A percentile compares a stretch with the other conserved stretches of the same genome.
phyloP scores from a whole-genome alignment of 2,797 vertebrate species.

The Leucoraja ocellata region DNA sequence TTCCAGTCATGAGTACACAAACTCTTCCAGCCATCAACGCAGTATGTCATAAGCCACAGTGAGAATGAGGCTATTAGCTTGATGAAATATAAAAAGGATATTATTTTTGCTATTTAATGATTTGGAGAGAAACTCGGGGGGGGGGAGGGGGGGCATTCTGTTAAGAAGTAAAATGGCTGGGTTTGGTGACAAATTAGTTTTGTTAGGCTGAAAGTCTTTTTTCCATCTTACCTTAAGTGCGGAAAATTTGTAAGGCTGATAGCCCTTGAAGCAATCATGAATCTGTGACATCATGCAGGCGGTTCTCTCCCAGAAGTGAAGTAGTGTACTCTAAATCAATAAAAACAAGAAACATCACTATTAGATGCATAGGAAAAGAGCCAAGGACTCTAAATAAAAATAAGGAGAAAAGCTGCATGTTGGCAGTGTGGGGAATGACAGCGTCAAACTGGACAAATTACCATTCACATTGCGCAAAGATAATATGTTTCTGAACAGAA shows the following conservation, averaged over 20 bases:
- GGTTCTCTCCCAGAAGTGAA: slow-evolving; percentile 76
- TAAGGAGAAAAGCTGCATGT: not conserved
- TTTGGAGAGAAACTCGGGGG: not conserved
- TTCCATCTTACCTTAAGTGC: slow-evolving; percentile 60
- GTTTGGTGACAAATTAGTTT: not conserved
- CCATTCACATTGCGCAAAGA: not conserved
- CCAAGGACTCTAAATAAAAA: not conserved
- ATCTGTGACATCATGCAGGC: slow-evolving; percentile 64
- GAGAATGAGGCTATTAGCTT: not conserved
- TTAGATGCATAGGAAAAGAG: not conserved
- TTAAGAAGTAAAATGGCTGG: not conserved
- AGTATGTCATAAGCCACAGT: not conserved
- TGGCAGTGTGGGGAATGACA: not conserved
- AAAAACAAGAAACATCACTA: slow-evolving; percentile 31
- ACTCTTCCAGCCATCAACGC: not conserved
- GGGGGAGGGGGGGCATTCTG: not conserved
- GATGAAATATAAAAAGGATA: not conserved
- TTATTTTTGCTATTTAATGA: not conserved
- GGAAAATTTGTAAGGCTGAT: slow-evolving; percentile 62
- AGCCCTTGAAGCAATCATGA: slow-evolving; percentile 58
- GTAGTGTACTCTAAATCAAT: slow-evolving; percentile 52
- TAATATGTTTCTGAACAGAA: not conserved
- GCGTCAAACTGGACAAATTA: not conserved
- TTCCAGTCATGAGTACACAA: not conserved
- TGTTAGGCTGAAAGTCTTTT: not conserved